phyloP scores from a whole-genome alignment of 2,113 vertebrate species.

The Smithornis capensis region DNA sequence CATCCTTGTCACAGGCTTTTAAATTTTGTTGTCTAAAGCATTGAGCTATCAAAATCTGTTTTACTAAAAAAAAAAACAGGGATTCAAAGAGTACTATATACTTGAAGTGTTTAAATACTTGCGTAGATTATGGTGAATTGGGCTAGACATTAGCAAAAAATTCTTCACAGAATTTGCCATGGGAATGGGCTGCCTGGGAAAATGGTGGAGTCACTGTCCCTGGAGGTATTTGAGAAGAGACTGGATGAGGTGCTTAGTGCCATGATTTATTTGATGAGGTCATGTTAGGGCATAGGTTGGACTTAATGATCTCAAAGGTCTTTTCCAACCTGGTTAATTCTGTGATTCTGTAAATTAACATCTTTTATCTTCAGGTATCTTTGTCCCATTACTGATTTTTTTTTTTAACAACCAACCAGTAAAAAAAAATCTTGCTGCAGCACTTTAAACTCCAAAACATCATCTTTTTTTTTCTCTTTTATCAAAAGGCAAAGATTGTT shows the following conservation, averaged over 20 bases:
- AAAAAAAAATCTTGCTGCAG: background rate
- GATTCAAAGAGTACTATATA: background rate
- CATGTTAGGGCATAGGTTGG: too few relatives aligned
- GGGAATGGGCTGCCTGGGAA: too few relatives aligned
- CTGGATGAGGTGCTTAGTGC: too few relatives aligned
- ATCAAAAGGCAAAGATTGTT: background rate
- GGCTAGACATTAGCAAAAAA: too few relatives aligned
- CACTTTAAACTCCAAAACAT: background rate
- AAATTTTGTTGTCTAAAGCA: background rate
- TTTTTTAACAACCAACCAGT: background rate
- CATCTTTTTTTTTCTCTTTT: background rate
- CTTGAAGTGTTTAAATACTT: background rate
- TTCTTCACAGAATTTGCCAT: too few relatives aligned
- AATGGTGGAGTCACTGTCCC: too few relatives aligned
- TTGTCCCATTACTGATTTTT: too few relatives aligned
- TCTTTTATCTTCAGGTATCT: background rate
- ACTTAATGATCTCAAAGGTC: too few relatives aligned
- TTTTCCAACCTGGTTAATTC: too few relatives aligned
- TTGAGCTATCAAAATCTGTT: background rate
- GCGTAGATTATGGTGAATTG: background rate
- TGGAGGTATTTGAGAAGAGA: too few relatives aligned
- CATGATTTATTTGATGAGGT: too few relatives aligned
- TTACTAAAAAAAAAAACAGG: background rate
- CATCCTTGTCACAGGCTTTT: background rate
- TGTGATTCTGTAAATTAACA: too few relatives aligned